Evolutionary conservation across 2,113 vertebrate species (phyloP).

Genomic region (Chrysemys picta): DNA sequence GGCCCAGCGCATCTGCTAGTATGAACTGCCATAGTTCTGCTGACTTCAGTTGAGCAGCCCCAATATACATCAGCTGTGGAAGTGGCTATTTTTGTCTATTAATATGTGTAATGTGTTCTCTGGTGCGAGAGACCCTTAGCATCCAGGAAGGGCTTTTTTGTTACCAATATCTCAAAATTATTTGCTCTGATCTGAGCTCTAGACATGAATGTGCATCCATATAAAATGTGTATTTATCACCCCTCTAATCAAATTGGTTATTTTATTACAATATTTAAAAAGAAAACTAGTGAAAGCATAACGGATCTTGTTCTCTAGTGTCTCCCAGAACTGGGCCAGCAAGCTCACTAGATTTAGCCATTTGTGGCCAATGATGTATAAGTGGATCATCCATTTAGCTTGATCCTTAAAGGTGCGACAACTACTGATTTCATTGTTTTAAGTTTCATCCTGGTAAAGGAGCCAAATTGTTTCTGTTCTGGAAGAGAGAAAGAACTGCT

Average conservation of each 20-base stretch:
- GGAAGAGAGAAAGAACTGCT: neutral
- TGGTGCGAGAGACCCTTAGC: neutral
- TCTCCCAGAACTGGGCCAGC: constrained; percentile 17
- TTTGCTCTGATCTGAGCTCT: neutral
- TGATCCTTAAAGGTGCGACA: neutral
- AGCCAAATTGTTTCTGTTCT: fast-evolving
- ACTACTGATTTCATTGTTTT: neutral
- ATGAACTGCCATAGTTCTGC: neutral
- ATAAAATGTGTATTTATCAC: neutral
- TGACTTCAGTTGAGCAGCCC: neutral
- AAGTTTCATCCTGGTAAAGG: constrained; percentile 16
- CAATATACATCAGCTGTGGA: neutral
- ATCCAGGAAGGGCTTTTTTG: neutral
- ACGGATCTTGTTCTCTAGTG: neutral
- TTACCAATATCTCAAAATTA: neutral
- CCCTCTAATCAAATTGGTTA: neutral
- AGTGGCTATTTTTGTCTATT: neutral
- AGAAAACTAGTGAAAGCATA: neutral
- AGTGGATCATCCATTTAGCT: neutral
- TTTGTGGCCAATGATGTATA: neutral
- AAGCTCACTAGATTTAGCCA: neutral
- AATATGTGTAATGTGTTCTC: neutral
- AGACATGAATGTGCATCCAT: neutral
- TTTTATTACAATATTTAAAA: neutral
- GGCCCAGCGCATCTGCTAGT: neutral